phyloP scores from a whole-genome alignment of 2,113 vertebrate species.

The Dryoscopus gambensis region DNA sequence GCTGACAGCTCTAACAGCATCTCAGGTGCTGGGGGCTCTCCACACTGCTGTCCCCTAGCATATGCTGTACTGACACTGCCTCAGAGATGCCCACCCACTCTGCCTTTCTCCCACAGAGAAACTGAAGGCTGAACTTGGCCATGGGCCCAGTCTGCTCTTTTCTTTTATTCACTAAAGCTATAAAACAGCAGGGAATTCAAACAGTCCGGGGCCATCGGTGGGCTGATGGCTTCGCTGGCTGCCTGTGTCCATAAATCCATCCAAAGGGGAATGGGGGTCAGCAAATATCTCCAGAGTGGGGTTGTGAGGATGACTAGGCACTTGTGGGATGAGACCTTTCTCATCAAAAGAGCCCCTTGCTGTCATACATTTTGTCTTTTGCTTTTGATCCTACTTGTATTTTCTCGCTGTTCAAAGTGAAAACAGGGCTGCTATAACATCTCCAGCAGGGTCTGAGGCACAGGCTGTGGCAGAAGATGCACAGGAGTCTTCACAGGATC shows the following conservation, averaged over 20 bases:
- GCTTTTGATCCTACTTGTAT: background rate
- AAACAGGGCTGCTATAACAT: background rate
- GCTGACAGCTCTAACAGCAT: background rate
- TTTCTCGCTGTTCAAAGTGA: background rate
- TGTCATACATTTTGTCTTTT: background rate
- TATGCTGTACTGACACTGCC: background rate
- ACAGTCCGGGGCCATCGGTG: background rate
- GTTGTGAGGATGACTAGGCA: background rate
- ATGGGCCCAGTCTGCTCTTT: background rate
- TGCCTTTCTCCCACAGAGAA: background rate
- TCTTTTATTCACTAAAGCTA: background rate
- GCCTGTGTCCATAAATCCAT: background rate
- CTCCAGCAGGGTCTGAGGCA: background rate
- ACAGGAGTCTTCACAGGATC: background rate
- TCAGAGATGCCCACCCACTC: background rate
- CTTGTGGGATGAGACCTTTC: background rate
- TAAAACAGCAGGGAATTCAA: background rate
- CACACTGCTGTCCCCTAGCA: background rate
- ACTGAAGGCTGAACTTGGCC: background rate
- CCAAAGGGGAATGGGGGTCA: background rate
- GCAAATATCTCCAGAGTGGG: background rate
- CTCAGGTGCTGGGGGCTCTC: background rate
- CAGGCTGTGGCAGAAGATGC: background rate
- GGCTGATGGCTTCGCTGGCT: background rate
- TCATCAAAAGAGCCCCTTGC: background rate